Evolutionary conservation across 2,797 vertebrate genomes (phyloP).

Genomic region (Arrhamphus sclerolepis): DNA sequence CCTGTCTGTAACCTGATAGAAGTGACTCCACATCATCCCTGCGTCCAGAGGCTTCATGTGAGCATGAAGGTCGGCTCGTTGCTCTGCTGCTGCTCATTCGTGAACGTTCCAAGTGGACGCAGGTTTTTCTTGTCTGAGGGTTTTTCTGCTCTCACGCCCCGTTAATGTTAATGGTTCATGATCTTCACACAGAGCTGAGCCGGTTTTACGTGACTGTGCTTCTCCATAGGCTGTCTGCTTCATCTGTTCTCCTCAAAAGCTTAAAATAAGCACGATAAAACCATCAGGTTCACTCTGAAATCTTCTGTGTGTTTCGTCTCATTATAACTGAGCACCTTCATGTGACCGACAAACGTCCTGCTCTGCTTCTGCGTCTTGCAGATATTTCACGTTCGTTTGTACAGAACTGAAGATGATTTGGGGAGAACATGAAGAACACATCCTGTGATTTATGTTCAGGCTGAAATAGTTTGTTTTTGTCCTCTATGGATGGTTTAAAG

Average conservation of each 20-base stretch:
- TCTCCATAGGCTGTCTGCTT: conserved; percentile 34
- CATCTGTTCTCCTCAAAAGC: conserved; percentile 40
- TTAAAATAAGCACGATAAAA: neutral
- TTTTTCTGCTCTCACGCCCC: no score
- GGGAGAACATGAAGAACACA: conserved; percentile 29
- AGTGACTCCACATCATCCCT: no score
- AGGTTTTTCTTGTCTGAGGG: no score
- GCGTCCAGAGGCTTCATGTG: no score
- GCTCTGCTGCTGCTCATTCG: no score
- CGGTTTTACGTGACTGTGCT: conserved; percentile 9
- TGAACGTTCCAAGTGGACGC: no score
- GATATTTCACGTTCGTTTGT: neutral
- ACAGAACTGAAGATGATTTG: conserved; percentile 19
- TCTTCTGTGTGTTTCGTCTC: neutral
- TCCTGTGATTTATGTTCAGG: conserved; percentile 24
- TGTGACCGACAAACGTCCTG: no score
- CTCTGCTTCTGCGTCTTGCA: no score
- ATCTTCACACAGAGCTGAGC: conserved; percentile 30
- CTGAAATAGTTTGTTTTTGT: conserved; percentile 8
- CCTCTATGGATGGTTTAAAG: neutral
- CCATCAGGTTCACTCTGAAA: neutral
- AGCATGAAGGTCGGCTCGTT: no score
- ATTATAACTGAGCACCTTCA: neutral
- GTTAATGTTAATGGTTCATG: no score
- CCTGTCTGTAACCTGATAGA: no score